A percentile compares a stretch with the other conserved stretches of the same genome.
phyloP scores from a whole-genome alignment of 2,888 invertebrate species.

The Hipparchia semele region DNA sequence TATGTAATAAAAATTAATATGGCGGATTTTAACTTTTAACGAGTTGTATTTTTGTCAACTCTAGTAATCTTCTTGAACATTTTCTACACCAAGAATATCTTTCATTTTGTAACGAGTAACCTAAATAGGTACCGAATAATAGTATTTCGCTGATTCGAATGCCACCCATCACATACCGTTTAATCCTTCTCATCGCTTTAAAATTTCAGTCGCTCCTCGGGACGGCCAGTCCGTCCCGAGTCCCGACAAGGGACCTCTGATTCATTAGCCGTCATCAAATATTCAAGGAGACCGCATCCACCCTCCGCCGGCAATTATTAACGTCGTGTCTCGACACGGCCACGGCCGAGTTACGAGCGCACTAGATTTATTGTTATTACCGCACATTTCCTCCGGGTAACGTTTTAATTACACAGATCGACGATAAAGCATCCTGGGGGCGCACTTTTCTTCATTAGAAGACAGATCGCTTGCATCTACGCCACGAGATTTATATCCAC shows the following conservation, averaged over 20 bases:
- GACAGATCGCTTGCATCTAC: slow-evolving; percentile 70
- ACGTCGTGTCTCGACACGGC: slow-evolving; percentile 55
- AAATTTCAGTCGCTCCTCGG: slow-evolving; percentile 28
- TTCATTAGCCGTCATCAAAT: slow-evolving; percentile 62
- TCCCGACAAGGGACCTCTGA: slow-evolving; percentile 50
- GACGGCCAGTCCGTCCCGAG: slow-evolving; percentile 37
- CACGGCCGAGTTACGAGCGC: slow-evolving; percentile 56
- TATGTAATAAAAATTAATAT: too few species aligned
- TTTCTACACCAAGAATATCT: neutral
- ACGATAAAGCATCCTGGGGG: slow-evolving; percentile 79
- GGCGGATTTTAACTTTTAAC: too few species aligned
- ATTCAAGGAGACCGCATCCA: slow-evolving; percentile 55
- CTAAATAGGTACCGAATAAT: neutral
- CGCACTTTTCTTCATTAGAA: slow-evolving; percentile 83
- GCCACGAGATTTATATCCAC: slow-evolving; percentile 65
- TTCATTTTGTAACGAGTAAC: neutral
- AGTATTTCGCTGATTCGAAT: neutral
- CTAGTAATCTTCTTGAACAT: neutral
- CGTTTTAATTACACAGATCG: slow-evolving; percentile 83
- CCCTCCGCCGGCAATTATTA: slow-evolving; percentile 60
- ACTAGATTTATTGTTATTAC: slow-evolving; percentile 81
- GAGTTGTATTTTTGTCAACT: neutral
- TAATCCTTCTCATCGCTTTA: slow-evolving; percentile 33
- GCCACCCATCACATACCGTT: slow-evolving; percentile 22
- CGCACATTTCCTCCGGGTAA: slow-evolving; percentile 81